Evolutionary conservation across 1,140 invertebrate species (phyloP).

Genomic region (Leptestheria dahalacensis): DNA sequence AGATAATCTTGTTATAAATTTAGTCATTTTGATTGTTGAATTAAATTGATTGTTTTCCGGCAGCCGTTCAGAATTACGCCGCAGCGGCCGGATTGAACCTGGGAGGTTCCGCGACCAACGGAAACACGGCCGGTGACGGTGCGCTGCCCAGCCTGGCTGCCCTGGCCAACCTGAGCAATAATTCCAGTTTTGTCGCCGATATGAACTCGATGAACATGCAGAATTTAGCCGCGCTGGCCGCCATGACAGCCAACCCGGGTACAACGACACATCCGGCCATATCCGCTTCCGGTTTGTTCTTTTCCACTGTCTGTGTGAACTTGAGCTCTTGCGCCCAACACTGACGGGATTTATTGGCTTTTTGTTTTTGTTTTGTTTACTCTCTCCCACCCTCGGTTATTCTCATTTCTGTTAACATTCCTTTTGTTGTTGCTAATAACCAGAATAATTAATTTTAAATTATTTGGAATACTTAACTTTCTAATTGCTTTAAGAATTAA

Average conservation of each 20-base stretch:
- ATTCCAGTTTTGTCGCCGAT: constrained; percentile 30
- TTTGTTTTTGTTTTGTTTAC: background rate
- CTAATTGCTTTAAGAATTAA: background rate
- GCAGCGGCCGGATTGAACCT: no score
- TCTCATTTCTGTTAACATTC: background rate
- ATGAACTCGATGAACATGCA: constrained; percentile 64
- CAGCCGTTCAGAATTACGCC: no score
- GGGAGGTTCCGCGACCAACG: no score
- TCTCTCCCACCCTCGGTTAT: background rate
- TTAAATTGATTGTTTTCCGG: no score
- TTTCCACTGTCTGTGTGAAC: background rate
- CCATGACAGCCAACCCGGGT: constrained; percentile 41
- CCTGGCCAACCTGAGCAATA: no score
- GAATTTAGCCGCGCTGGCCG: constrained; percentile 73
- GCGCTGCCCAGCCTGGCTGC: no score
- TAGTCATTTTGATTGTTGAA: no score
- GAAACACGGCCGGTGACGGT: no score
- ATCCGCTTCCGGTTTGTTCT: background rate
- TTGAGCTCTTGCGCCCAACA: no score
- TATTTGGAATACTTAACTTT: no score
- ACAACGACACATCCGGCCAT: background rate
- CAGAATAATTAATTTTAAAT: background rate
- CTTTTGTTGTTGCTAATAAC: background rate
- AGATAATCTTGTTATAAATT: no score
- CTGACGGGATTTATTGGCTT: background rate